A percentile compares a stretch with the other conserved stretches of the same genome.
Conservation (phyloP, 2,888 invertebrate genomes). For the Anoncus sp. region DNA sequence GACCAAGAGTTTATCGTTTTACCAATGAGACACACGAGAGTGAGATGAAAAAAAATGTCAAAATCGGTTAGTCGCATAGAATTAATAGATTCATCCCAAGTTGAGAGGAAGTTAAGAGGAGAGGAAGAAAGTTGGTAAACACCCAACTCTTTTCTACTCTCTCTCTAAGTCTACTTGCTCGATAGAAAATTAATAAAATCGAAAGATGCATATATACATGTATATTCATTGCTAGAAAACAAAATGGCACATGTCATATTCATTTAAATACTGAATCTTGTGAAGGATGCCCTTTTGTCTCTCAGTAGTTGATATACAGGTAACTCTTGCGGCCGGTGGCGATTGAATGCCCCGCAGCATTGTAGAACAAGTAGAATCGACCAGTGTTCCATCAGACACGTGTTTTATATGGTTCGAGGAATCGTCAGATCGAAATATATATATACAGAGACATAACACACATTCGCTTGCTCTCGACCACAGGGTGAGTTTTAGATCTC, state of each 20-base stretch:
- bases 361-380: conserved; percentile 49
- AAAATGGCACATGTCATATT: neutral
- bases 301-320: neutral
- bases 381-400: conserved; percentile 57
- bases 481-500: conserved; percentile 59
- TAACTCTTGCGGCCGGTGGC: conserved; percentile 44
- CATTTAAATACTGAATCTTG: neutral
- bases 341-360: conserved; percentile 48
- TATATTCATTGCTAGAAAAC: neutral
- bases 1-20: neutral
- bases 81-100: too few relatives aligned
- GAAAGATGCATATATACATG: too few relatives aligned
- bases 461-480: conserved; percentile 35
- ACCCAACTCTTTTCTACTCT: too few relatives aligned
- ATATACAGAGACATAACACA: conserved; percentile 5
- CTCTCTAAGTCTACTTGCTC: neutral
- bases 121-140: too few relatives aligned
- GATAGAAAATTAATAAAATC: neutral
- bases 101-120: too few relatives aligned
- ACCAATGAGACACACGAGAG: neutral
- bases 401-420: conserved; percentile 65
- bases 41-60: conserved; percentile 32
- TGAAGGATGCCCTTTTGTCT: neutral
- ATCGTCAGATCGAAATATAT: conserved; percentile 53
- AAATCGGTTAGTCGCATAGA: conserved; percentile 20